phyloP scores from a whole-genome alignment of 2,113 vertebrate genomes.

The Bubo scandiacus region DNA sequence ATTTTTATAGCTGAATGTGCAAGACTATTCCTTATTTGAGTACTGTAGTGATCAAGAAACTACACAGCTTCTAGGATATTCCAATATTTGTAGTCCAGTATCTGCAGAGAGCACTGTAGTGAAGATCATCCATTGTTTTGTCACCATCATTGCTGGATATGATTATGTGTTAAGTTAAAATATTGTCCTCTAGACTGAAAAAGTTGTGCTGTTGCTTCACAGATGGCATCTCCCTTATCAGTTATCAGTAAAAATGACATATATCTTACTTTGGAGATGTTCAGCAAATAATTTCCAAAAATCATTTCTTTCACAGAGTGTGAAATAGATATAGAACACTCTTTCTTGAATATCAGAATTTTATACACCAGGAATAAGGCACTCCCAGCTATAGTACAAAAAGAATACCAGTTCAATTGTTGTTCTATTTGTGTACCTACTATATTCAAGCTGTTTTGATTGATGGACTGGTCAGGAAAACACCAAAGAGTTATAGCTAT shows the following conservation, averaged over 20 bases:
- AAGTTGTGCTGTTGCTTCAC: slow-evolving; percentile 6
- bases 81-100: neutral
- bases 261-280: neutral
- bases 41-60: neutral
- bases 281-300: slow-evolving; percentile 38
- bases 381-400: neutral
- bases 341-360: neutral
- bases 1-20: neutral
- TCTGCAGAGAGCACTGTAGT: neutral
- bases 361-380: neutral
- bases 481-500: neutral
- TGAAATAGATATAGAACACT: slow-evolving; percentile 25
- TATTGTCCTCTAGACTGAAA: slow-evolving; percentile 6
- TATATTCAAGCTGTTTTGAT: neutral
- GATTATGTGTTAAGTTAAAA: neutral
- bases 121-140: neutral
- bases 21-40: neutral
- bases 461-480: neutral
- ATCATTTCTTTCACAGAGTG: neutral
- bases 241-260: slow-evolving; percentile 21
- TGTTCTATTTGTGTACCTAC: neutral
- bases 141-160: neutral
- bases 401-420: neutral
- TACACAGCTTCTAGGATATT: neutral
- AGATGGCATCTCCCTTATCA: slow-evolving; percentile 6